Conservation (phyloP, 2,797 vertebrate genomes). For the Catamblyrhynchus diadema region DNA sequence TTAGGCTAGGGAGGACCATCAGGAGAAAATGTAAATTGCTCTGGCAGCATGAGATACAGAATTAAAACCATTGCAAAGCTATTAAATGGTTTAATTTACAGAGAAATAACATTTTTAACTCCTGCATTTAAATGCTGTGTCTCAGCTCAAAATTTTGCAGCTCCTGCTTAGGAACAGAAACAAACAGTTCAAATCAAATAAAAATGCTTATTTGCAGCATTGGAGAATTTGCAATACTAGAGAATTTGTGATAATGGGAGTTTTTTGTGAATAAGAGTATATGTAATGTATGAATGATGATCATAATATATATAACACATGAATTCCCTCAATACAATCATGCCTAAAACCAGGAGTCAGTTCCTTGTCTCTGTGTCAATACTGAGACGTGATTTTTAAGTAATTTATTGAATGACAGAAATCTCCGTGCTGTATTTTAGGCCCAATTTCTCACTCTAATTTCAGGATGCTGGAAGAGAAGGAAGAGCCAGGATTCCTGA, state of each 20-base stretch:
- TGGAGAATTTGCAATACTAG: neutral
- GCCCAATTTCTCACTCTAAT: neutral
- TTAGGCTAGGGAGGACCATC: neutral
- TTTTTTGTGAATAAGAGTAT: neutral
- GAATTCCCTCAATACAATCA: neutral
- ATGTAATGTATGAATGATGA: neutral
- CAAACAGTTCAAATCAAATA: neutral
- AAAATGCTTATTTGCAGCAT: neutral
- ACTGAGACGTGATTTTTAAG: neutral
- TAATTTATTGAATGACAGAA: neutral
- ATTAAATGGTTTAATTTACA: neutral
- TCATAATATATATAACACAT: neutral
- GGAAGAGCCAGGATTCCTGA: constrained; percentile 96
- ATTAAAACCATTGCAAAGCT: neutral
- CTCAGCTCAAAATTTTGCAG: neutral
- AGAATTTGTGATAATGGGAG: neutral
- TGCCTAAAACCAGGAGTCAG: neutral
- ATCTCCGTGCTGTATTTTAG: neutral
- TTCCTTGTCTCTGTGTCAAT: neutral
- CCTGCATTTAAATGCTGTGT: neutral
- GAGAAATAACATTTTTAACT: neutral
- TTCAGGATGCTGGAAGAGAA: constrained; percentile 93
- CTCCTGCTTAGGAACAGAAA: neutral
- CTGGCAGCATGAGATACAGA: neutral
- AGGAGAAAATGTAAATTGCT: neutral